phyloP scores from a whole-genome alignment of 1,140 invertebrate species.

The Phymastichus coffea region DNA sequence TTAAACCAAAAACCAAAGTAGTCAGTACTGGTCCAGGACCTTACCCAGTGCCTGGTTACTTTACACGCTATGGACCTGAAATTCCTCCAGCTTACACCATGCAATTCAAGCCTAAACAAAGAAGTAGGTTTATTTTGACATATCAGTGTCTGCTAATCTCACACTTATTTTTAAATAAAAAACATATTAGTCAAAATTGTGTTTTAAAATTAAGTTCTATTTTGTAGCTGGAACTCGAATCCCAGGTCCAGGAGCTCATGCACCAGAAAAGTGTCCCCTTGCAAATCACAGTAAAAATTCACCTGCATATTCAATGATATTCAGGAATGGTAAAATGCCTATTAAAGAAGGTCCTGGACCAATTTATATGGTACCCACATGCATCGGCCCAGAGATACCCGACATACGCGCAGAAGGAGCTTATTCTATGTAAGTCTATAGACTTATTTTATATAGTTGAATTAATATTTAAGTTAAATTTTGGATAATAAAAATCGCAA shows the following conservation, averaged over 20 bases:
- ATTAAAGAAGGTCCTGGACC: conserved; percentile 43
- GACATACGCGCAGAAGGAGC: conserved; percentile 46
- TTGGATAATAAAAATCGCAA: background rate
- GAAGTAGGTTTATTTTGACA: conserved; percentile 33
- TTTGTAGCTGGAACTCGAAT: background rate
- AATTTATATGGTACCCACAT: conserved; percentile 42
- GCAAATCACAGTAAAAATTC: conserved; percentile 43
- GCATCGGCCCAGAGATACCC: conserved; percentile 47
- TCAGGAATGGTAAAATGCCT: conserved; percentile 25
- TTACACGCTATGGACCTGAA: conserved; percentile 44
- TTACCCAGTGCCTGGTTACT: conserved; percentile 36
- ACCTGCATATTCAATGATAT: conserved; percentile 41
- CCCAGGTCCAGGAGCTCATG: conserved; percentile 51
- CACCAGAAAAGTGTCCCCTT: conserved; percentile 41
- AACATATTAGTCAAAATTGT: background rate
- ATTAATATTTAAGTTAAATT: conserved; percentile 5
- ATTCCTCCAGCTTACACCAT: conserved; percentile 45
- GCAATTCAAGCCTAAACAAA: conserved; percentile 23
- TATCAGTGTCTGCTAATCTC: no score
- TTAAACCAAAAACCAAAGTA: conserved; percentile 7
- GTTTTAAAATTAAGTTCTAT: background rate
- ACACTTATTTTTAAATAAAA: no score
- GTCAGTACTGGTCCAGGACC: conserved; percentile 46
- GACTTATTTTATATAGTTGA: background rate
- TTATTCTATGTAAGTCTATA: conserved; percentile 43